Evolutionary conservation across 2,113 vertebrate genomes (phyloP).

Genomic region (Salvelinus namaycush): DNA sequence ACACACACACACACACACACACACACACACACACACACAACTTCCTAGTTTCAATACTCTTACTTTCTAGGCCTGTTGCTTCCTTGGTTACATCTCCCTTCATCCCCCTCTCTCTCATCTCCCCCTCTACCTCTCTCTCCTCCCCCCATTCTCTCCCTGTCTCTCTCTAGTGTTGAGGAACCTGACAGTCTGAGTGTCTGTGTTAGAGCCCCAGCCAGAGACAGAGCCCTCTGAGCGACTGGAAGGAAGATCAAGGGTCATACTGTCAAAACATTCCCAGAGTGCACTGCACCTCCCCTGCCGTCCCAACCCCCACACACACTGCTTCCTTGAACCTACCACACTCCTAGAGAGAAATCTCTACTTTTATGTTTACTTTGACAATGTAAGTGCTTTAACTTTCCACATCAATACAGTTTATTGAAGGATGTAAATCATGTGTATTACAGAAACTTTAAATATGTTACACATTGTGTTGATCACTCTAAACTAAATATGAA

Average conservation of each 20-base stretch:
- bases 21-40: not conserved
- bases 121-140: conserved; percentile 4
- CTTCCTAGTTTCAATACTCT: too few species aligned
- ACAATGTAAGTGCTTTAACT: too few species aligned
- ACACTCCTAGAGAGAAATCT: not conserved
- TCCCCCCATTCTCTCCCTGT: not conserved
- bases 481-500: too few species aligned
- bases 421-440: too few species aligned
- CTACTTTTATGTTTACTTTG: not conserved
- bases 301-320: conserved; percentile 51
- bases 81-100: conserved; percentile 15
- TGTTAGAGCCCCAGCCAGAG: conserved; percentile 21
- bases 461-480: too few species aligned
- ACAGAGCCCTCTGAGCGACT: conserved; percentile 55
- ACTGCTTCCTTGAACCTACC: conserved; percentile 46
- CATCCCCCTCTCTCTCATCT: conserved; percentile 10
- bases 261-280: conserved; percentile 79
- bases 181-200: conserved; percentile 58
- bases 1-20: too few species aligned
- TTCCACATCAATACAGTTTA: too few species aligned
- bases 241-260: conserved; percentile 80
- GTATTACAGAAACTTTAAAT: too few species aligned
- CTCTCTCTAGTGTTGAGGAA: conserved; percentile 34
- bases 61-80: too few species aligned
- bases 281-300: conserved; percentile 60